Conservation (phyloP, 2,797 vertebrate genomes). For the Scolopax rusticola region DNA sequence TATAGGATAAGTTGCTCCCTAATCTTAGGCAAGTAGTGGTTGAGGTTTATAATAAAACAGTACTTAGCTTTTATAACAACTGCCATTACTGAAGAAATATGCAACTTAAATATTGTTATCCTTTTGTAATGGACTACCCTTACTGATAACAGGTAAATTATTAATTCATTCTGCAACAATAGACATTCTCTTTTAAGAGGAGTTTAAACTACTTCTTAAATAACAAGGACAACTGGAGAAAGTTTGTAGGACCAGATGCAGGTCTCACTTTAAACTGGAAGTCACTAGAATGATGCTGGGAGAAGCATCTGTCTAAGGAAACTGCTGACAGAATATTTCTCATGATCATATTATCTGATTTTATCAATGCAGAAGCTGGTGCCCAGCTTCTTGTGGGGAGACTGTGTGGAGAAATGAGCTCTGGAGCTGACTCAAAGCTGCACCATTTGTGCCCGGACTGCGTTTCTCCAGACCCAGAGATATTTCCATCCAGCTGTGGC, state of each 20-base stretch:
- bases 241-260: constrained; percentile 5
- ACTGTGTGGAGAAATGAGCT: neutral
- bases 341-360: neutral
- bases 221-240: neutral
- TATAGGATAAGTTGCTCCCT: neutral
- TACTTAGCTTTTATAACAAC: neutral
- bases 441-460: neutral
- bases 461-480: constrained; percentile 7
- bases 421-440: neutral
- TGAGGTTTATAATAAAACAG: constrained; percentile 1
- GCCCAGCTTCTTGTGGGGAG: constrained; percentile 2
- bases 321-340: constrained; percentile 8
- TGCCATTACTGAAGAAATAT: neutral
- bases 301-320: neutral
- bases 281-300: neutral
- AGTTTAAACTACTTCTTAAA: constrained; percentile 9
- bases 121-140: neutral
- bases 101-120: neutral
- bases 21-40: neutral
- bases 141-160: constrained; percentile 21
- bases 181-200: constrained; percentile 18
- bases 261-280: constrained; percentile 13
- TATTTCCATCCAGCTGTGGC: neutral
- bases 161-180: neutral
- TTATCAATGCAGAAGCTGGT: neutral